Conservation (phyloP, 2,797 vertebrate genomes). For the Tenualosa ilisha region DNA sequence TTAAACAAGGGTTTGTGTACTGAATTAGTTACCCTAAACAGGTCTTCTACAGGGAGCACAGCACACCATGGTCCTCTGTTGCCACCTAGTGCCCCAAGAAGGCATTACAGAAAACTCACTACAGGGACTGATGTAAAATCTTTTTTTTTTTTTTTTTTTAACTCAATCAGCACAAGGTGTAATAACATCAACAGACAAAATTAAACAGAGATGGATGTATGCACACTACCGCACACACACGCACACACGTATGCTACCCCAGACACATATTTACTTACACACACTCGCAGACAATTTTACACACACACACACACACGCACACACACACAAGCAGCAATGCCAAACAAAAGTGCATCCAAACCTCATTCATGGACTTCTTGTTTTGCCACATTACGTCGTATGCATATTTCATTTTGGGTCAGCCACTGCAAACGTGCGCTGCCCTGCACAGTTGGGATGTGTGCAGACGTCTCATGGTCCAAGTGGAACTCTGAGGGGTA, state of each 20-base stretch:
- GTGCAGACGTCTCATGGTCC: no score
- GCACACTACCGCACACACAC: neutral
- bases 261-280: neutral
- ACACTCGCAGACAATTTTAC: no score
- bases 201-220: neutral
- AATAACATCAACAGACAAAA: neutral
- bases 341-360: slow-evolving; percentile 3
- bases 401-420: slow-evolving; percentile 3
- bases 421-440: neutral
- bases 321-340: neutral
- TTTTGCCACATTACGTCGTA: neutral
- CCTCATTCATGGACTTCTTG: neutral
- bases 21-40: neutral
- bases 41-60: neutral
- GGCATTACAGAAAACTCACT: neutral
- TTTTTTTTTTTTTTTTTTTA: slow-evolving; percentile 6
- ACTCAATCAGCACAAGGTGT: neutral
- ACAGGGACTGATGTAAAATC: slow-evolving; percentile 9
- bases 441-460: no score
- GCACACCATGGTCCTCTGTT: neutral
- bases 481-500: no score
- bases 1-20: neutral
- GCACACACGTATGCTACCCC: neutral
- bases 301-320: neutral
- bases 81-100: neutral